These are phyloP conservation scores for Peromyscus nudipes DNA, from an alignment of 2,797 vertebrate species.

Conservation along the genomic window DNA sequence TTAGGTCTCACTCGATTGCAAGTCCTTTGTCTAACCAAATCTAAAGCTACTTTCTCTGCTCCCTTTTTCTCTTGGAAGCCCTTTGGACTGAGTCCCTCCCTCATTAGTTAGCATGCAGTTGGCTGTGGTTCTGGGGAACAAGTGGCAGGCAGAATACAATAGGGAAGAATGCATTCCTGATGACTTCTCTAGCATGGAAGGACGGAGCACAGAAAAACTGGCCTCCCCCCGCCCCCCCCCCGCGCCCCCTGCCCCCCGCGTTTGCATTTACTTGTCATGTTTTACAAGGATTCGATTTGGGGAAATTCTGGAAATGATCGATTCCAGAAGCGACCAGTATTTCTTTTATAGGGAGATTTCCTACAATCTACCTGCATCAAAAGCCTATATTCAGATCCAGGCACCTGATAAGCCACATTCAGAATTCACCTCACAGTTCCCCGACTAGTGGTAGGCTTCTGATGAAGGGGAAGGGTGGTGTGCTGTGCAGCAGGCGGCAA, in stretches of 20 bases:
- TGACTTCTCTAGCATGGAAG: slow-evolving; percentile 57
- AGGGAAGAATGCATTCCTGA: slow-evolving; percentile 66
- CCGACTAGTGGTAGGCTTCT: background rate
- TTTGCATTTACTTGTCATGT: slow-evolving; percentile 51
- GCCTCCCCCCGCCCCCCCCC: background rate
- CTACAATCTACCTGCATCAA: background rate
- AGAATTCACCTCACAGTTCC: slow-evolving; percentile 52
- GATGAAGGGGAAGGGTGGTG: background rate
- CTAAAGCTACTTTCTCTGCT: background rate
- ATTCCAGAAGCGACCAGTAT: background rate
- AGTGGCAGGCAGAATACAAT: slow-evolving; percentile 73
- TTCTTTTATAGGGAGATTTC: background rate
- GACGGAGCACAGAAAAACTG: slow-evolving; percentile 50
- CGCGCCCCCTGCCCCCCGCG: background rate
- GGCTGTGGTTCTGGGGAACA: slow-evolving; percentile 58
- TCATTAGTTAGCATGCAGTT: slow-evolving; percentile 50
- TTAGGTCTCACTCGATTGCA: background rate
- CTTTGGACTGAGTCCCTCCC: slow-evolving; percentile 18
- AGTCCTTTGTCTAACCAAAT: slow-evolving; percentile 62
- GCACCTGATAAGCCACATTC: background rate
- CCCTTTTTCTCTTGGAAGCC: slow-evolving; percentile 26
- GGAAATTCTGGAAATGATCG: slow-evolving; percentile 41
- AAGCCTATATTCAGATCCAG: background rate
- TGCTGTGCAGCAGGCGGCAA: background rate
- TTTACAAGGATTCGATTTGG: background rate